A percentile compares a stretch with the other conserved stretches of the same genome.
These are phyloP conservation scores for Ptychodera flava DNA, from an alignment of 35 echinoderm and acorn worm genomes.

Conservation along the genomic window DNA sequence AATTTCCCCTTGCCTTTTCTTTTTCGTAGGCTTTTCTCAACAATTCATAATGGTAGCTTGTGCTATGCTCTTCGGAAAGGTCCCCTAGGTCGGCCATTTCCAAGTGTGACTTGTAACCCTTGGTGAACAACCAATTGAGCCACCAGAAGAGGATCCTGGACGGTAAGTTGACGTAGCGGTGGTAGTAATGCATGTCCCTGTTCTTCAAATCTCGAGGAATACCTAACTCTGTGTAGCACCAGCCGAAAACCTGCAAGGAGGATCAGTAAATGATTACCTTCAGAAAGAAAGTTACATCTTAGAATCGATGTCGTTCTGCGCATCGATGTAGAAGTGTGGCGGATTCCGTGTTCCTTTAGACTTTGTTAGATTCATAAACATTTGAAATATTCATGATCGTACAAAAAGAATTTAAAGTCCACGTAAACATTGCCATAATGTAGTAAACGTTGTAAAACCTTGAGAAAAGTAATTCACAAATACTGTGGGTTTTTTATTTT, in stretches of 20 bases:
- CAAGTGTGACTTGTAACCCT: conserved; percentile 65
- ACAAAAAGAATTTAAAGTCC: too few species aligned
- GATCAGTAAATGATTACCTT: too few species aligned
- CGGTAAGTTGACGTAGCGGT: conserved; percentile 75
- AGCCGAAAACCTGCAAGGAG: background rate
- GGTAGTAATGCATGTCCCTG: conserved; percentile 61
- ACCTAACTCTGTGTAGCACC: background rate
- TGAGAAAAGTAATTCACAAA: too few species aligned
- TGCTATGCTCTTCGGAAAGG: conserved; percentile 46
- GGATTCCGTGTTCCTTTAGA: too few species aligned
- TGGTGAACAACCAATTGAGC: conserved; percentile 85
- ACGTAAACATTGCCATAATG: too few species aligned
- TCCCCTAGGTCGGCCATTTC: conserved; percentile 73
- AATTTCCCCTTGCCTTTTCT: conserved; percentile 87
- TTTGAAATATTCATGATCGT: too few species aligned
- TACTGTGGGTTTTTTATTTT: too few species aligned
- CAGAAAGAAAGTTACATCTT: too few species aligned
- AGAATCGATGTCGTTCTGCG: too few species aligned
- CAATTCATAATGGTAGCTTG: conserved; percentile 45
- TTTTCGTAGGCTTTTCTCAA: conserved; percentile 52
- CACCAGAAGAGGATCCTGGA: conserved; percentile 79
- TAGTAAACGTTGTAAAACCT: too few species aligned
- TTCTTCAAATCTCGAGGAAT: conserved; percentile 74
- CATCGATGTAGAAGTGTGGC: too few species aligned
- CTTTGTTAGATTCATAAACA: too few species aligned